Percentiles rank a stretch among this genome's conserved stretches.
phyloP scores from a whole-genome alignment of 2,797 vertebrate genomes.

The Lutjanus campechanus region DNA sequence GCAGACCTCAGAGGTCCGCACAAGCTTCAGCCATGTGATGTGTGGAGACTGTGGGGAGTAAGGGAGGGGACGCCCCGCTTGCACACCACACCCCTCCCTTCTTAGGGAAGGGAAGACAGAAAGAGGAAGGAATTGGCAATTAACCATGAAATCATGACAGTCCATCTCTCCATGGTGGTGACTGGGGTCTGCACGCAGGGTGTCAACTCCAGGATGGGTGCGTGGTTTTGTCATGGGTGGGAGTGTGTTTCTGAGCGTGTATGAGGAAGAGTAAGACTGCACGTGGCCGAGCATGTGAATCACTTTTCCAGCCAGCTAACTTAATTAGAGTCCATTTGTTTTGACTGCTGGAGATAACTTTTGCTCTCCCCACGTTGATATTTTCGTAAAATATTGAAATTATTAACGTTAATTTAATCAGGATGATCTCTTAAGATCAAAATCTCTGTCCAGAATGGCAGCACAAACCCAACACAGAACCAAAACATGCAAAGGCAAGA shows the following conservation, averaged over 20 bases:
- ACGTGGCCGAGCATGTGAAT: constrained; percentile 74
- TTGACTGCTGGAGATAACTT: background rate
- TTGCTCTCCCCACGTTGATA: background rate
- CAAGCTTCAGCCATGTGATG: constrained; percentile 79
- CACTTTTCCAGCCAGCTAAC: constrained; percentile 4
- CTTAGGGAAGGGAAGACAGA: constrained; percentile 40
- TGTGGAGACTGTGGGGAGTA: constrained; percentile 41
- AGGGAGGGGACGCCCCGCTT: constrained; percentile 52
- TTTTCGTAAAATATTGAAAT: background rate
- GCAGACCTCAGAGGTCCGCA: constrained; percentile 57
- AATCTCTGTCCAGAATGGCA: background rate
- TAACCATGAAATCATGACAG: constrained; percentile 41
- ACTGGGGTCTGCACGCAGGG: background rate
- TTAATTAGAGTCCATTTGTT: constrained; percentile 29
- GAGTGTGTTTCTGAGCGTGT: constrained; percentile 23
- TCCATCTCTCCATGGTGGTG: constrained; percentile 25
- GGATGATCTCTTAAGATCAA: background rate
- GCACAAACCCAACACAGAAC: background rate
- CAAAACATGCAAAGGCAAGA: background rate
- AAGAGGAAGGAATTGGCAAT: constrained; percentile 42
- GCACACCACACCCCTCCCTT: constrained; percentile 8
- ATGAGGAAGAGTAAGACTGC: constrained; percentile 7
- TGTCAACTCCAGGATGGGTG: constrained; percentile 7
- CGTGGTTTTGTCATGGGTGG: constrained; percentile 27
- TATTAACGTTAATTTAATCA: background rate